phyloP scores from a whole-genome alignment of 2,888 invertebrate species.

The Sphaerophoria taeniata region DNA sequence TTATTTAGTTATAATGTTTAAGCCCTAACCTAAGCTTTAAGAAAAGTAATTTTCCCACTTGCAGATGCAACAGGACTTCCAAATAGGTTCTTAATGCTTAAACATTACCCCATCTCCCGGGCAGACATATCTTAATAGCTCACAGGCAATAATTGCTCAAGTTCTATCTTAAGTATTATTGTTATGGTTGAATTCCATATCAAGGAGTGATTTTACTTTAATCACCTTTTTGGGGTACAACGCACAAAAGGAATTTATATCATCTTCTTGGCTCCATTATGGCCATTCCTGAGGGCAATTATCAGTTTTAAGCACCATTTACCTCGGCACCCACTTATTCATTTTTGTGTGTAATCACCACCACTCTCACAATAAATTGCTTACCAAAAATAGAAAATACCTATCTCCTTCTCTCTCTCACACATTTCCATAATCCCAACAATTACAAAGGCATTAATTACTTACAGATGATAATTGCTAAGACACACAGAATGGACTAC shows the following conservation, averaged over 20 bases:
- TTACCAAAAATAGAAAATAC: conserved; percentile 30
- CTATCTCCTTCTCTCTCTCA: background rate
- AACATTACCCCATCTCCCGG: background rate
- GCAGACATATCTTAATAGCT: conserved; percentile 6
- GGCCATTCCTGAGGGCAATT: conserved; percentile 54
- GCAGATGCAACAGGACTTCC: background rate
- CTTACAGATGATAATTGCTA: conserved; percentile 73
- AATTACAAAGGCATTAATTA: conserved; percentile 74
- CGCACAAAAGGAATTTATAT: conserved; percentile 37
- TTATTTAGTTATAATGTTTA: too few species aligned
- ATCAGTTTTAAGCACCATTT: conserved; percentile 67
- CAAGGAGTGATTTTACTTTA: conserved; percentile 13
- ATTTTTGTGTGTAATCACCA: conserved; percentile 50
- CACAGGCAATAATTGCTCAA: background rate
- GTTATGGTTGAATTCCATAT: conserved; percentile 12
- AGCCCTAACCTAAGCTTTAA: background rate
- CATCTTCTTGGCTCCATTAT: conserved; percentile 1
- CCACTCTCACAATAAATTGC: conserved; percentile 45
- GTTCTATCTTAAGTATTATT: background rate
- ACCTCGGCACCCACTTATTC: conserved; percentile 58
- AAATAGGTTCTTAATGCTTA: background rate
- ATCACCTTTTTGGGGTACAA: conserved; percentile 1
- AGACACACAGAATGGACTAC: conserved; percentile 42
- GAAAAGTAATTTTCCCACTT: background rate
- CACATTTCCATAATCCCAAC: conserved; percentile 69